Base-by-base conservation (phyloP, 2,888 invertebrate species). In the Acrocyrtus sp. region DNA sequence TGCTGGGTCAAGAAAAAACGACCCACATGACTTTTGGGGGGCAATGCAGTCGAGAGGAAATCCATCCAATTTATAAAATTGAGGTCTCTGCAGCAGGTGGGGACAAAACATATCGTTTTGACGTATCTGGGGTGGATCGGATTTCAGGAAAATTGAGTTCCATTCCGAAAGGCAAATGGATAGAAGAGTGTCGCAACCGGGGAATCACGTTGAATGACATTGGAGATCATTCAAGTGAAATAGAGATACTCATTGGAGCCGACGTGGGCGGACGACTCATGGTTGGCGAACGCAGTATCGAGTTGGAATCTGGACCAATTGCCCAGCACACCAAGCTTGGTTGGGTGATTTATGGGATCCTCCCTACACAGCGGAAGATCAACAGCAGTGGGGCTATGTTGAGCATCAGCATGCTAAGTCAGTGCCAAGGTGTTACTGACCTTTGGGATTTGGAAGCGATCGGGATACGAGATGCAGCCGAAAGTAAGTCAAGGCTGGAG, bases 1-100 rank as follows among this genome's bases (percentile, higher is more conserved):
- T 65, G n/a, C 62, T 67, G 6, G 78, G 67, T 3, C 51, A 58
- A 1, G 65, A 58, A 41, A 75, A 70, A 48, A n/a, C 80, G 12
- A 39, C 50, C 1, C 81, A 81, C 45, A n/a, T 69, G 10, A 48
- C 81, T 4, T 82, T 81, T 61, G 81, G 82, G 8, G 68, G 43
- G 5, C 3, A 10, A 54, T 19, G 29, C 2, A 24, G 27, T 2
- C 15, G 5, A 27, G 17, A 4, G 45, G 2, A 45, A 29, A 4
- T 3, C 2, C 54, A 65, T 8, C 15, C 2, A 2, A 5, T 41
- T 22, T 22, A 22, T 19, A 57, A 57, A 57, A 8, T 57, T 10
- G 39, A n/a, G 3, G 43, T 41, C 22, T 50, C 50, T 6, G 50
- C 6, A 3, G 5, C 17, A 24, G 8, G 22, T 22, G 50, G 50